These are phyloP conservation scores for Hyposoter didymator DNA, from an alignment of 2,888 invertebrate genomes.

Conservation along the genomic window DNA sequence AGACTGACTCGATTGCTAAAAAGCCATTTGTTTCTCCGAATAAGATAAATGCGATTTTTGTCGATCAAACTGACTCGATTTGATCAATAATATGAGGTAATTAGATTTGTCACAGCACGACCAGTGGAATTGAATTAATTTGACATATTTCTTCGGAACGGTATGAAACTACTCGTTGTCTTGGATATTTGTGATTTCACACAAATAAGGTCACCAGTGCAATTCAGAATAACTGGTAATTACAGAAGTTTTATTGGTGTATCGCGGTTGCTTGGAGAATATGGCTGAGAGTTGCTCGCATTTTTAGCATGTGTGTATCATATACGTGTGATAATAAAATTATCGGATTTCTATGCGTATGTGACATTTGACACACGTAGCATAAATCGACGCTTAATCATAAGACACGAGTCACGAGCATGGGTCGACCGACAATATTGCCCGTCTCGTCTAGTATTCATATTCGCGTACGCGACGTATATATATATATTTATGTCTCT, in stretches of 20 bases:
- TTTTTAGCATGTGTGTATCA: background rate
- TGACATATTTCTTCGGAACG: background rate
- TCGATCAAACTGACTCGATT: too few species aligned
- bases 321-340: conserved; percentile 23
- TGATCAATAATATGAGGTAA: background rate
- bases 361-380: conserved; percentile 17
- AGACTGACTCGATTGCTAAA: background rate
- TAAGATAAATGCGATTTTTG: background rate
- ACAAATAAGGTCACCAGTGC: conserved; percentile 36
- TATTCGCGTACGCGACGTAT: background rate
- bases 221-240: conserved; percentile 50
- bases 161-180: conserved; percentile 3
- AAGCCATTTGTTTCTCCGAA: background rate
- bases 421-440: conserved; percentile 25
- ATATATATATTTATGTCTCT: background rate
- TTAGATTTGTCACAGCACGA: background rate
- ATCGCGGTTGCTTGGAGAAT: background rate
- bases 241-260: conserved; percentile 27
- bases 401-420: conserved; percentile 40
- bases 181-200: conserved; percentile 4
- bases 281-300: conserved; percentile 19
- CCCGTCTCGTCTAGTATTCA: background rate
- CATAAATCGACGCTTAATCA: conserved; percentile 59
- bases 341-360: background rate
- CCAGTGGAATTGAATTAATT: background rate